Evolutionary conservation across 2,888 invertebrate genomes (phyloP).

Genomic region (Eupithecia pulchellata): DNA sequence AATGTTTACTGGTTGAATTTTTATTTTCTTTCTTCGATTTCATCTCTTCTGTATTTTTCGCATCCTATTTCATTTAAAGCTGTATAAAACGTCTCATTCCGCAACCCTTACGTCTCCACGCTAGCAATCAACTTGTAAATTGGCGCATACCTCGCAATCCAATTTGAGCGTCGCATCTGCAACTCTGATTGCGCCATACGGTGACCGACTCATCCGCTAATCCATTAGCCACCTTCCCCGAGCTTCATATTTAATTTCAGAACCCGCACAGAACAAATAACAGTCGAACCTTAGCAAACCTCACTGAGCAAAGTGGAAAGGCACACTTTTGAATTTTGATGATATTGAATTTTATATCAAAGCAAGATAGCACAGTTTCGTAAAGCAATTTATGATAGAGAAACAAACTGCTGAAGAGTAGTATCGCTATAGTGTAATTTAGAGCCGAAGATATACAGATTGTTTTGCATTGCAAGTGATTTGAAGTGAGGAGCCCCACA

Average conservation of each 20-base stretch:
- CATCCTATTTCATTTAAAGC: constrained; percentile 5
- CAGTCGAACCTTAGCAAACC: not conserved
- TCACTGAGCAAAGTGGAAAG: not conserved
- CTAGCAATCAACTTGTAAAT: constrained; percentile 42
- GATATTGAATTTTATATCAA: not conserved
- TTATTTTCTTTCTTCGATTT: not conserved
- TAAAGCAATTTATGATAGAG: not conserved
- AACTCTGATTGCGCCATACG: constrained; percentile 74
- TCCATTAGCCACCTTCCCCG: constrained; percentile 80
- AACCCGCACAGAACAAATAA: constrained; percentile 17
- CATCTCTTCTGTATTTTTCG: not conserved
- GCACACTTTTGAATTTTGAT: not conserved
- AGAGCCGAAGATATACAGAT: constrained; percentile 8
- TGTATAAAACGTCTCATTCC: constrained; percentile 10
- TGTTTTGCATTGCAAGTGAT: constrained; percentile 19
- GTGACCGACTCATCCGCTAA: constrained; percentile 76
- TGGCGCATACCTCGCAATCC: constrained; percentile 54
- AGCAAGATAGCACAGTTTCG: not conserved
- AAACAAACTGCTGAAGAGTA: not conserved
- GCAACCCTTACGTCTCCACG: constrained; percentile 37
- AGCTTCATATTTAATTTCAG: constrained; percentile 79
- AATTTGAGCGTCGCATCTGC: constrained; percentile 72
- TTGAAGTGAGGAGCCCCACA: constrained; percentile 40
- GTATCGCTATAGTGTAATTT: not conserved
- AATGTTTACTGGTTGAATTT: not conserved